Conservation (phyloP, 2,888 invertebrate genomes). For the Acronicta psi region DNA sequence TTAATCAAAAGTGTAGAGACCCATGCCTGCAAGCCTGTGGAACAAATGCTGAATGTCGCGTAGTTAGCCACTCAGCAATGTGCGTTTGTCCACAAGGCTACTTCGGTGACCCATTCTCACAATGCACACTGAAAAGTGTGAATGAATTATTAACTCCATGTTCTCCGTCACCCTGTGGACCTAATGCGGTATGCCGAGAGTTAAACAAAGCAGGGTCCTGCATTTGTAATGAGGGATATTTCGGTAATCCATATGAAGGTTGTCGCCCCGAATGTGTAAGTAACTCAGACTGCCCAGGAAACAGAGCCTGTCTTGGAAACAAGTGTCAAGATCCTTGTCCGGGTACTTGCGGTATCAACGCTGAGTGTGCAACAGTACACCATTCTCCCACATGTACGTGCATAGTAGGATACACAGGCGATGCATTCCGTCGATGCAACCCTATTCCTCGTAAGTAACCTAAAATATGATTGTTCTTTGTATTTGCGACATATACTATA, state of each 20-base stretch:
- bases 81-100: conserved; percentile 92
- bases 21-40: conserved; percentile 93
- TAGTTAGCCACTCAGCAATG: conserved; percentile 93
- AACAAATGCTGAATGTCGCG: conserved; percentile 91
- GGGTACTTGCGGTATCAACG: conserved; percentile 93
- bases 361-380: conserved; percentile 92
- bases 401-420: conserved; percentile 90
- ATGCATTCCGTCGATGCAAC: conserved; percentile 88
- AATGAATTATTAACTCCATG: conserved; percentile 90
- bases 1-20: conserved; percentile 92
- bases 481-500: background rate
- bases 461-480: background rate
- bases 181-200: conserved; percentile 92
- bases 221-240: conserved; percentile 91
- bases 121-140: conserved; percentile 84
- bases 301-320: conserved; percentile 92
- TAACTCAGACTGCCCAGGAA: conserved; percentile 92
- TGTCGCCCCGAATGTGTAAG: conserved; percentile 93
- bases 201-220: conserved; percentile 92
- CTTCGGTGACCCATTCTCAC: conserved; percentile 90
- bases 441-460: conserved; percentile 76
- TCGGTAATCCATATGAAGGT: conserved; percentile 93
- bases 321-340: conserved; percentile 94
- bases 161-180: conserved; percentile 92
- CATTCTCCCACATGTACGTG: conserved; percentile 92